Evolutionary conservation across 1,140 invertebrate species (phyloP).

Genomic region (Dinoponera quadriceps): DNA sequence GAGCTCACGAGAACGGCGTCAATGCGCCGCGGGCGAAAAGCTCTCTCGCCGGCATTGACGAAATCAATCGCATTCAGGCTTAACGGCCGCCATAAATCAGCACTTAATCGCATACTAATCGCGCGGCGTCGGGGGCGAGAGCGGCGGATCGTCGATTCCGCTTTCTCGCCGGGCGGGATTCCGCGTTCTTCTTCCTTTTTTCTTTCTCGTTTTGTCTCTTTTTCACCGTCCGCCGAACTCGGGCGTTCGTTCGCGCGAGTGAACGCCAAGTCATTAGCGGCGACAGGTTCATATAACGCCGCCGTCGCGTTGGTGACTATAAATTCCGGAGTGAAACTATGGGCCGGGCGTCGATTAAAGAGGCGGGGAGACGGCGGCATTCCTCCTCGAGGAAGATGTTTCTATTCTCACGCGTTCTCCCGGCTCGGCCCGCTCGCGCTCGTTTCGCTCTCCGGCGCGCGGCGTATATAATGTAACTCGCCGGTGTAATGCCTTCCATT

Average conservation of each 20-base stretch:
- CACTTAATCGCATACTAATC: slow-evolving; percentile 46
- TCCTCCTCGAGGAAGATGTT: slow-evolving; percentile 21
- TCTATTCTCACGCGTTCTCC: slow-evolving; percentile 25
- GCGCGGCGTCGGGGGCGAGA: slow-evolving; percentile 9
- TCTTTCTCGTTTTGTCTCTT: no score
- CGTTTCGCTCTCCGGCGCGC: background rate
- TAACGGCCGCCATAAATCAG: slow-evolving; percentile 43
- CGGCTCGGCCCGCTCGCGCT: background rate
- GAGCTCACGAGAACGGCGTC: background rate
- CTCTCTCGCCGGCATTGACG: slow-evolving; percentile 30
- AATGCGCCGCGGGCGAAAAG: slow-evolving; percentile 34
- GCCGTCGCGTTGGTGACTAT: slow-evolving; percentile 11
- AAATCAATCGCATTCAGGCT: slow-evolving; percentile 43
- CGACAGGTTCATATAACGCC: slow-evolving; percentile 23
- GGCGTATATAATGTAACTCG: background rate
- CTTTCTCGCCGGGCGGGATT: slow-evolving; percentile 32
- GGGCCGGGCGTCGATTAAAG: slow-evolving; percentile 16
- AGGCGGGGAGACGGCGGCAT: background rate
- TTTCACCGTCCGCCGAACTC: slow-evolving; percentile 4
- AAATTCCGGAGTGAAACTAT: slow-evolving; percentile 42
- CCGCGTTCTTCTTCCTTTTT: background rate
- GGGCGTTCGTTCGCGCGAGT: slow-evolving; percentile 27
- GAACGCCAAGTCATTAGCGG: slow-evolving; percentile 35
- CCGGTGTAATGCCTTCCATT: slow-evolving; percentile 10
- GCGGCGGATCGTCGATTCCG: background rate